Percentiles rank a stretch among this genome's conserved stretches.
These are phyloP conservation scores for Dunckerocampus dactyliophorus DNA, from an alignment of 2,113 vertebrate genomes.

Conservation along the genomic window DNA sequence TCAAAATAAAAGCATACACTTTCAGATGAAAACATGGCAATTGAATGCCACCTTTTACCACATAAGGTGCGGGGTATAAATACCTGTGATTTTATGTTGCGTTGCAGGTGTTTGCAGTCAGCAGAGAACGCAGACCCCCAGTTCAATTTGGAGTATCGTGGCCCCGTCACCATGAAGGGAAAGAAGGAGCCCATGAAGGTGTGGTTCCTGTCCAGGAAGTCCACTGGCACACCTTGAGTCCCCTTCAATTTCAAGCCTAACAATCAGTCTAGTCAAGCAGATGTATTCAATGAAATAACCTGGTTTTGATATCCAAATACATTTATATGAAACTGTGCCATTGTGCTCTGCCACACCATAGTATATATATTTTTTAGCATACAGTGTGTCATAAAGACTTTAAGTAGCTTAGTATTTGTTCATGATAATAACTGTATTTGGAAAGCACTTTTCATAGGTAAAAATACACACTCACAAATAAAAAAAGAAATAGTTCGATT, in stretches of 20 bases:
- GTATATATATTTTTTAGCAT: slow-evolving; percentile 25
- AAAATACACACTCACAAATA: not conserved
- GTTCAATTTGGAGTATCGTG: slow-evolving; percentile 88
- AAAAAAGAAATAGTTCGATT: not conserved
- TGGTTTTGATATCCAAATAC: slow-evolving; percentile 37
- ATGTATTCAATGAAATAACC: slow-evolving; percentile 10
- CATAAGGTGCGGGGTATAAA: no score
- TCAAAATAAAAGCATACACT: no score
- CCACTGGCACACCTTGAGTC: slow-evolving; percentile 54
- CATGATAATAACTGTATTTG: not conserved
- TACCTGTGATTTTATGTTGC: slow-evolving; percentile 2
- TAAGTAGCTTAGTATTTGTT: not conserved
- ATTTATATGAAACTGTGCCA: not conserved
- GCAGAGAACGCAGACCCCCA: slow-evolving; percentile 93
- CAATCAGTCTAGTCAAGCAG: not conserved
- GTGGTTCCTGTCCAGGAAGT: slow-evolving; percentile 93
- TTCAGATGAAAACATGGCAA: no score
- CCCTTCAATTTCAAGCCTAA: no score
- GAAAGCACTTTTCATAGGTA: not conserved
- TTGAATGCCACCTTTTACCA: no score
- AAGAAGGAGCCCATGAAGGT: slow-evolving; percentile 99
- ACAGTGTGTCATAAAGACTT: not conserved
- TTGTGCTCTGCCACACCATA: slow-evolving; percentile 7
- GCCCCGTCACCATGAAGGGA: slow-evolving; percentile 95
- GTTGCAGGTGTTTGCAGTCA: slow-evolving; percentile 87